These are phyloP conservation scores for Notospermus geniculatus DNA, from an alignment of 1,140 invertebrate species.

Conservation along the genomic window DNA sequence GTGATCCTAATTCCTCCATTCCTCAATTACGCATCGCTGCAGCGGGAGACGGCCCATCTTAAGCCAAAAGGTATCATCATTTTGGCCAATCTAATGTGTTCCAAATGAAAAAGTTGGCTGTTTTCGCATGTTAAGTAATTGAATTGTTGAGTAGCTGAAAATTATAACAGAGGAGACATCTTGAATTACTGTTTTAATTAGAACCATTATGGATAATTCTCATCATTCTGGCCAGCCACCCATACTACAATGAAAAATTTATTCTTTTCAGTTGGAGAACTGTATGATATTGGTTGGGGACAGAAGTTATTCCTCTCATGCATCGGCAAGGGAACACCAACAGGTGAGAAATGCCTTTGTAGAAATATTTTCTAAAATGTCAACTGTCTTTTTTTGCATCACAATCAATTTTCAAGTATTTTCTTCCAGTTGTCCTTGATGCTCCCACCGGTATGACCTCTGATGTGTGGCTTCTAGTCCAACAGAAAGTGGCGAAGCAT, in stretches of 20 bases:
- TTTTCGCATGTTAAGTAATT: too few species aligned
- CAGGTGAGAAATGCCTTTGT: constrained; percentile 27
- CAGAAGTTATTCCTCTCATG: constrained; percentile 47
- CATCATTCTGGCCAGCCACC: too few species aligned
- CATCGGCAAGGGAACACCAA: constrained; percentile 43
- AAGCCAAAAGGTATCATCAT: constrained; percentile 31
- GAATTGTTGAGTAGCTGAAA: too few species aligned
- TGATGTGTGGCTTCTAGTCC: constrained; percentile 48
- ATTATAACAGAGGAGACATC: too few species aligned
- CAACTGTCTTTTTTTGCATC: neutral
- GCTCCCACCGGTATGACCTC: constrained; percentile 52
- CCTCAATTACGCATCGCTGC: constrained; percentile 44
- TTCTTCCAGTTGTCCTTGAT: constrained; percentile 48
- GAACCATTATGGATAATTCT: too few species aligned
- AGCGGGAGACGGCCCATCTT: constrained; percentile 33
- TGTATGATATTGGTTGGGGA: constrained; percentile 49
- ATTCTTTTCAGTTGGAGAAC: constrained; percentile 28
- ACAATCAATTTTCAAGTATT: neutral
- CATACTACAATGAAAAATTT: too few species aligned
- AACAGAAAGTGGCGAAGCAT: constrained; percentile 37
- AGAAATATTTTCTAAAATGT: neutral
- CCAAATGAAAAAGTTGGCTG: too few species aligned
- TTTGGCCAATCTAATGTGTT: neutral
- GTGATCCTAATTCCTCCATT: constrained; percentile 43
- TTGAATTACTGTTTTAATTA: too few species aligned